A percentile compares a stretch with the other conserved stretches of the same genome.
Conservation (phyloP, 2,113 vertebrate species). For the Eubucco bourcierii region DNA sequence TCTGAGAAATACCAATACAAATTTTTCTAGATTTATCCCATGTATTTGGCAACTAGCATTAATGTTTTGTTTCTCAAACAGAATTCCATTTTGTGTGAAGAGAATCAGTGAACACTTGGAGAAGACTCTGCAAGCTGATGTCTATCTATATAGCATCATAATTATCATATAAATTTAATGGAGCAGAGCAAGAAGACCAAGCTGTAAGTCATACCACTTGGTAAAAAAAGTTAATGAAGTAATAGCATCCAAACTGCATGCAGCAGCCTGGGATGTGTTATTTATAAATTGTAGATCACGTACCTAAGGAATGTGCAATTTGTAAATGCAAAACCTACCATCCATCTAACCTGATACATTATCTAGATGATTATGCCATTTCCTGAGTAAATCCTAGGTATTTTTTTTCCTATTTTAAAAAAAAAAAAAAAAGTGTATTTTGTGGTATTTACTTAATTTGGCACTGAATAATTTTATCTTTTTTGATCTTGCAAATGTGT, state of each 20-base stretch:
- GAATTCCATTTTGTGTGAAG: background rate
- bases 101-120: background rate
- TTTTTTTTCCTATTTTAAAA: background rate
- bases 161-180: slow-evolving; percentile 10
- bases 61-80: background rate
- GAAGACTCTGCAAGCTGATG: background rate
- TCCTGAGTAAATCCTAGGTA: background rate
- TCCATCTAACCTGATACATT: background rate
- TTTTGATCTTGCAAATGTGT: background rate
- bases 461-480: background rate
- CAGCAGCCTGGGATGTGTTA: background rate
- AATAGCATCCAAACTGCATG: background rate
- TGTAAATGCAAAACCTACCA: slow-evolving; percentile 12
- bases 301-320: background rate
- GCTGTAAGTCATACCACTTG: background rate
- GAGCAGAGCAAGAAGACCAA: background rate
- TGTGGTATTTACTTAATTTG: background rate
- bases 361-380: background rate
- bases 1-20: background rate
- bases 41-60: background rate
- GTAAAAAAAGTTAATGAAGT: background rate
- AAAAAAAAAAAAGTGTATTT: background rate
- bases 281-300: background rate
- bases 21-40: background rate
- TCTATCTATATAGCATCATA: background rate